These are phyloP conservation scores for Hippolais icterina DNA, from an alignment of 2,113 vertebrate species.

Conservation along the genomic window DNA sequence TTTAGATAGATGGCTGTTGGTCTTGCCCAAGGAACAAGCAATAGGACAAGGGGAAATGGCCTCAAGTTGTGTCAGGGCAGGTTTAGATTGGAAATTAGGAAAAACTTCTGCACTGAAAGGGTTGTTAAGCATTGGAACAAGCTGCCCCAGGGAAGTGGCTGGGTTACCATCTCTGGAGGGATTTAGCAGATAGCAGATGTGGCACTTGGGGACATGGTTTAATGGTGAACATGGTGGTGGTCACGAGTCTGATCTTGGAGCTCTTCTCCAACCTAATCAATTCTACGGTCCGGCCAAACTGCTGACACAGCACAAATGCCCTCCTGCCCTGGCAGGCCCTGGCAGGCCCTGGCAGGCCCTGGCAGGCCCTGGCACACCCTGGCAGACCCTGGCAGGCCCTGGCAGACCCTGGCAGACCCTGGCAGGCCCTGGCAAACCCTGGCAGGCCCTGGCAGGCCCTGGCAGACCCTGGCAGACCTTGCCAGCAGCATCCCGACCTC, in stretches of 20 bases:
- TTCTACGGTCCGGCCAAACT: fast-evolving
- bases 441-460: no score
- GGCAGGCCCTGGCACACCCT: no score
- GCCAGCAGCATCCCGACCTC: neutral
- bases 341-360: neutral
- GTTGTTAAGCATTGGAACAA: neutral
- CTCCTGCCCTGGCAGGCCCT: neutral
- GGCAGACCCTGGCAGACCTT: neutral
- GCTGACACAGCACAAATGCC: neutral
- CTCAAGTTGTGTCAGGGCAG: neutral
- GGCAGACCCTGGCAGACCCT: no score
- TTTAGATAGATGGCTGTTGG: neutral
- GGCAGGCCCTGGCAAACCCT: neutral
- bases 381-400: no score
- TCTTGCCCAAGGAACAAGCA: neutral
- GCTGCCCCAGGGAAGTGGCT: neutral
- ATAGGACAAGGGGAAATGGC: neutral
- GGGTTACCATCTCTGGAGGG: neutral
- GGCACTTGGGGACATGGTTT: neutral
- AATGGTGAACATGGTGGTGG: neutral
- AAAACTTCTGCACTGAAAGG: neutral
- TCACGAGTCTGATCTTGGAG: neutral
- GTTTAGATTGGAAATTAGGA: neutral
- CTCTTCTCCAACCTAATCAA: neutral
- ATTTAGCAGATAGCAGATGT: neutral